Evolutionary conservation across 2,113 vertebrate genomes (phyloP).

Genomic region (Leucopsar rothschildi): DNA sequence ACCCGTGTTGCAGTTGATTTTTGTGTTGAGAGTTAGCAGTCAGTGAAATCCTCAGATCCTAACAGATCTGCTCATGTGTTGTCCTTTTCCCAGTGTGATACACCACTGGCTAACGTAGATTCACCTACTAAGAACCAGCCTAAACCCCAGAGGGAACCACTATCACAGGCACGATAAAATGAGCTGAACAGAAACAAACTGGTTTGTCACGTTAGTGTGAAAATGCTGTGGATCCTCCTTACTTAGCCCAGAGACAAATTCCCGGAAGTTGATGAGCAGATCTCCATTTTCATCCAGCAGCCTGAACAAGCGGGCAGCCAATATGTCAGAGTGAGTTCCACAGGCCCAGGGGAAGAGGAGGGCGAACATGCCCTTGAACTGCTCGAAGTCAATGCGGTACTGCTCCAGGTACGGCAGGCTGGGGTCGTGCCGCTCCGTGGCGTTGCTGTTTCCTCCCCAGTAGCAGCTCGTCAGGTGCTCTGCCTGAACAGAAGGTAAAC

Average conservation of each 20-base stretch:
- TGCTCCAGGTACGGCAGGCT: conserved; percentile 97
- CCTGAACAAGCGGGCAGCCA: conserved; percentile 88
- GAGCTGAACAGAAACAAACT: not conserved
- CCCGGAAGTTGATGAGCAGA: conserved; percentile 92
- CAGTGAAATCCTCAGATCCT: not conserved
- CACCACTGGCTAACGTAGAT: not conserved
- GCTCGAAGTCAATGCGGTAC: conserved; percentile 95
- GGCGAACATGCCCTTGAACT: conserved; percentile 91
- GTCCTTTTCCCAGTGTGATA: not conserved
- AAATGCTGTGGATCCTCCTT: conserved; percentile 13
- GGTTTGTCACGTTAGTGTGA: not conserved
- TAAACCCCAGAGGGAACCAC: not conserved
- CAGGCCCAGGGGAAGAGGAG: conserved; percentile 93
- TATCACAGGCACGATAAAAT: not conserved
- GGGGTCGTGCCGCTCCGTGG: conserved; percentile 91
- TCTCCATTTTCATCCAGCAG: conserved; percentile 92
- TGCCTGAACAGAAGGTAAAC: conserved; percentile 70
- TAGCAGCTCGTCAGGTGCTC: conserved; percentile 98
- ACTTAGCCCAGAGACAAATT: conserved; percentile 93
- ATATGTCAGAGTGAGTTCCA: conserved; percentile 82
- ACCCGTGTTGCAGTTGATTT: not conserved
- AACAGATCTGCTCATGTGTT: accelerated
- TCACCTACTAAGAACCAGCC: not conserved
- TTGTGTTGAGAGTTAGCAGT: accelerated
- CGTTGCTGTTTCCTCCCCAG: conserved; percentile 94